phyloP scores from a whole-genome alignment of 2,888 invertebrate genomes.

The Ctenicera cuprea region DNA sequence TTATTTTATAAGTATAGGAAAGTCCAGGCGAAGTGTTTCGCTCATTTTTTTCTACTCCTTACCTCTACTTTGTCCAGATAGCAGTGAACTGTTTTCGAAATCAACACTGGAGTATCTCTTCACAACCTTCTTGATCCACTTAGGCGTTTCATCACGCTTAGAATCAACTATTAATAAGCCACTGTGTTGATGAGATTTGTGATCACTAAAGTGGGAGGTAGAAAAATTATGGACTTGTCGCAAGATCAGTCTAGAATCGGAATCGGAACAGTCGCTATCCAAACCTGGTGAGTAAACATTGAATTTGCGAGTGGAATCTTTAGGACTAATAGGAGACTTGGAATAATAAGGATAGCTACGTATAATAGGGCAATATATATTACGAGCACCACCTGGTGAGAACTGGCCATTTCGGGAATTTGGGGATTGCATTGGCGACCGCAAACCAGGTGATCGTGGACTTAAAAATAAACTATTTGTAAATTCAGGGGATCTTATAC shows the following conservation, averaged over 20 bases:
- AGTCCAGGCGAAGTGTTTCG: no score
- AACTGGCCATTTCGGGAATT: constrained; percentile 70
- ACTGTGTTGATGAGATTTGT: constrained; percentile 48
- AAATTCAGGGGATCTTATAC: constrained; percentile 69
- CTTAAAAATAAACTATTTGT: constrained; percentile 68
- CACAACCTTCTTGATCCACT: constrained; percentile 72
- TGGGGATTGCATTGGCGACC: constrained; percentile 71
- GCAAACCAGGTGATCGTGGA: constrained; percentile 66
- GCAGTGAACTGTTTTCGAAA: constrained; percentile 70
- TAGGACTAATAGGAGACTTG: constrained; percentile 70
- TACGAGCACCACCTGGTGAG: constrained; percentile 67
- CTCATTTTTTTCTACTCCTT: no score
- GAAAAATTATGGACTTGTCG: constrained; percentile 64
- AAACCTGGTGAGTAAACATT: constrained; percentile 71
- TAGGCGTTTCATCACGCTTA: constrained; percentile 66
- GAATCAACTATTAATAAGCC: constrained; percentile 71
- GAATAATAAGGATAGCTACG: constrained; percentile 70
- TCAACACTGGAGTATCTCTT: constrained; percentile 71
- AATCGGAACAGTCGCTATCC: constrained; percentile 71
- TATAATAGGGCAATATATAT: constrained; percentile 67
- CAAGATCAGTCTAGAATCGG: constrained; percentile 69
- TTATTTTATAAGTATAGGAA: neutral
- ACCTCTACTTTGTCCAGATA: constrained; percentile 72
- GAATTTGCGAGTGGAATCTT: constrained; percentile 68
- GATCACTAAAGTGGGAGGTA: constrained; percentile 57